Evolutionary conservation across 2,113 vertebrate genomes (phyloP).

Genomic region (Paradoxurus hermaphroditus): DNA sequence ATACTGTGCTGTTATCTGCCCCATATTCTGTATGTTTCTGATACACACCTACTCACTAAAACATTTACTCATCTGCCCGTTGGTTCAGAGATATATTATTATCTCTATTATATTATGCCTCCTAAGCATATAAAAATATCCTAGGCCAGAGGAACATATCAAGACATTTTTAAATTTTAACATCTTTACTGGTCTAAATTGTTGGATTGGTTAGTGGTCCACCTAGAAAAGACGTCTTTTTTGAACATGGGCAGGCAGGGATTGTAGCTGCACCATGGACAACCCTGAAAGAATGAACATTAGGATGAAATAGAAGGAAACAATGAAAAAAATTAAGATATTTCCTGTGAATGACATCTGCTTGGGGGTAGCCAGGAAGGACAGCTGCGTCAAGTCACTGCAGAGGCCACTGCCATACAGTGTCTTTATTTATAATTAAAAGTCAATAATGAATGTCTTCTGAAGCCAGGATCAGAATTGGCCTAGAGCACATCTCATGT

Average conservation of each 20-base stretch:
- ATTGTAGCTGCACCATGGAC: neutral
- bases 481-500: neutral
- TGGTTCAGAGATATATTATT: neutral
- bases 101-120: neutral
- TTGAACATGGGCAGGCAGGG: neutral
- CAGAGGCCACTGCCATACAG: neutral
- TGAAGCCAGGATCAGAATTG: neutral
- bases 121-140: neutral
- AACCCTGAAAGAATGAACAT: neutral
- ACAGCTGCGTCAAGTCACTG: rapidly evolving
- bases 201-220: neutral
- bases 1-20: too few species aligned
- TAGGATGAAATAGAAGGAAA: neutral
- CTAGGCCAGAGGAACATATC: neutral
- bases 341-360: neutral
- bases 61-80: neutral
- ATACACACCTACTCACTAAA: neutral
- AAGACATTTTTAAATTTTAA: constrained; percentile 13
- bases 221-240: neutral
- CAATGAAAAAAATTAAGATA: neutral
- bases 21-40: neutral
- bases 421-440: neutral
- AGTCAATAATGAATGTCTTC: neutral
- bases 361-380: neutral
- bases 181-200: neutral